Conservation (phyloP, 2,797 vertebrate species). For the Mus spretus region DNA sequence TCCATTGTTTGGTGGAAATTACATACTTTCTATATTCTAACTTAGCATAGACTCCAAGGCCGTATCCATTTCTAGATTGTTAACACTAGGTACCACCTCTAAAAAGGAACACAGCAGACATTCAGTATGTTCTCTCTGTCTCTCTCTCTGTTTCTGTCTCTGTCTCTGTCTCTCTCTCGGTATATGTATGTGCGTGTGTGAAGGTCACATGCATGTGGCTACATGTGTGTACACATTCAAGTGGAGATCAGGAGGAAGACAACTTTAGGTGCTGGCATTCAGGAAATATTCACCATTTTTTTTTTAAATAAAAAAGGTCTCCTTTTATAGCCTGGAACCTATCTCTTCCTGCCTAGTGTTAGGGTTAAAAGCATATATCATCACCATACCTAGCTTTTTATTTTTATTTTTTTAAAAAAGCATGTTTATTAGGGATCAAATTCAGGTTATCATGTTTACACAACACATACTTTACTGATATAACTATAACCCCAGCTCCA, state of each 20-base stretch:
- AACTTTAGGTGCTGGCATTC: neutral
- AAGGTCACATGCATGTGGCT: neutral
- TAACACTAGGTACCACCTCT: neutral
- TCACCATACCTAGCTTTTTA: neutral
- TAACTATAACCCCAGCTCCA: neutral
- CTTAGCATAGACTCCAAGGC: neutral
- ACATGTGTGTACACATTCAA: neutral
- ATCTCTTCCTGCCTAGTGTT: neutral
- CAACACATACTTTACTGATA: neutral
- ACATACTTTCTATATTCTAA: neutral
- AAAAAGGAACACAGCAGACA: neutral
- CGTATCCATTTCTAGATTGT: neutral
- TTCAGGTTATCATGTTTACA: neutral
- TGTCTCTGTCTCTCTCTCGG: neutral
- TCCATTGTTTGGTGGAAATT: neutral
- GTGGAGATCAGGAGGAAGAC: neutral
- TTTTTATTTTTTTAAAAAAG: neutral
- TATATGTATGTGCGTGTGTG: too few species aligned
- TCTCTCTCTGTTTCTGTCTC: neutral
- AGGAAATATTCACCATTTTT: neutral
- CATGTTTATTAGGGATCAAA: neutral
- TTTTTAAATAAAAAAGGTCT: neutral
- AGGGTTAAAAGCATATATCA: neutral
- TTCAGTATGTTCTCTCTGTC: neutral
- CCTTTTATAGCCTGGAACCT: neutral